Evolutionary conservation across 1,140 invertebrate genomes (phyloP).

Genomic region (Colletes latitarsis): DNA sequence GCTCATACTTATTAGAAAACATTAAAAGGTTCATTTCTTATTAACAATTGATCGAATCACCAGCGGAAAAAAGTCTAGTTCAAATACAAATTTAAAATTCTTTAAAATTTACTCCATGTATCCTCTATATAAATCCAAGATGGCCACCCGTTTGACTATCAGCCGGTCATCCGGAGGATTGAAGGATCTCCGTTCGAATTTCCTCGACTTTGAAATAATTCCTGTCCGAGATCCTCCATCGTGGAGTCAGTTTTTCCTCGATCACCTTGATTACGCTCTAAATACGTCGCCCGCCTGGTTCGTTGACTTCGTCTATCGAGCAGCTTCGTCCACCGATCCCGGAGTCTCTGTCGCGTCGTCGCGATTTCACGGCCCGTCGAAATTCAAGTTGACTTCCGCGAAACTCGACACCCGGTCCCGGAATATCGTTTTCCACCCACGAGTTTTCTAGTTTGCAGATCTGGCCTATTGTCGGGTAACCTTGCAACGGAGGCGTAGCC

Average conservation of each 20-base stretch:
- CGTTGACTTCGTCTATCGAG: not conserved
- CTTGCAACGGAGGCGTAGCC: constrained; percentile 73
- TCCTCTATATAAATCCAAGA: too few species aligned
- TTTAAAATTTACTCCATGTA: too few species aligned
- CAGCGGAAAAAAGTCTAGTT: too few species aligned
- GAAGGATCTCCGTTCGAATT: too few species aligned
- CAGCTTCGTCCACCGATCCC: not conserved
- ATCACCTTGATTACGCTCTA: not conserved
- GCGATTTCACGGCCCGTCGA: constrained; percentile 50
- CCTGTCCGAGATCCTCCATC: too few species aligned
- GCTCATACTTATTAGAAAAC: too few species aligned
- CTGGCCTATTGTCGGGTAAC: constrained; percentile 68
- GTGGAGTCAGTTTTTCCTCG: not conserved
- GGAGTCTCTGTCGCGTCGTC: not conserved
- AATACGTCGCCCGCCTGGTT: not conserved
- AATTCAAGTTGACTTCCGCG: constrained; percentile 64
- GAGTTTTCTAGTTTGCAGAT: constrained; percentile 64
- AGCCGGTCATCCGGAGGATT: too few species aligned
- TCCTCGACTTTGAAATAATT: not conserved
- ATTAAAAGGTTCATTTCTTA: too few species aligned
- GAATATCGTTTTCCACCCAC: constrained; percentile 70
- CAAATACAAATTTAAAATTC: too few species aligned
- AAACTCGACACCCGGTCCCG: constrained; percentile 61
- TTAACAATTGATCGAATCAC: too few species aligned
- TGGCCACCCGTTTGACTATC: too few species aligned